A percentile compares a stretch with the other conserved stretches of the same genome.
phyloP scores from a whole-genome alignment of 2,888 invertebrate genomes.

The Therioaphis trifolii region DNA sequence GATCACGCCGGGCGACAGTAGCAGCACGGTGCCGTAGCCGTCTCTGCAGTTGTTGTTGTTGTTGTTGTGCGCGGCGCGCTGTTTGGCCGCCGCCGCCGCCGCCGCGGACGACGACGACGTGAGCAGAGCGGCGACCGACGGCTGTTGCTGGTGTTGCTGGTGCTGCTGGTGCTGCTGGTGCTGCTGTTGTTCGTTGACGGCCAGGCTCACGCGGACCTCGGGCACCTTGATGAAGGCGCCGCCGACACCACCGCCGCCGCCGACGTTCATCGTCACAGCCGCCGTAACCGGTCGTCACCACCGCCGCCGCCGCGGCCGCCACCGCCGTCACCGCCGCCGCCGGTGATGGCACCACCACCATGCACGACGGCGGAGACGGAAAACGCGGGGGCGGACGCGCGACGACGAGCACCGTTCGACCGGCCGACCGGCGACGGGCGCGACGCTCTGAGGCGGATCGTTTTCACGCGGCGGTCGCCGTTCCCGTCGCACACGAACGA shows the following conservation, averaged over 20 bases:
- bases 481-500: too few relatives aligned
- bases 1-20: constrained; percentile 67
- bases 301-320: constrained; percentile 23
- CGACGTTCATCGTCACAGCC: neutral
- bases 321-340: neutral
- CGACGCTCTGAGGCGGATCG: constrained; percentile 15
- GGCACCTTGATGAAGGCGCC: constrained; percentile 44
- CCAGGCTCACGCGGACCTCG: constrained; percentile 53
- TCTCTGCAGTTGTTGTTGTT: neutral
- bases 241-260: neutral
- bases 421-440: neutral
- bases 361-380: too few relatives aligned
- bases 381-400: too few relatives aligned
- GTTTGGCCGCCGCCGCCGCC: constrained; percentile 26
- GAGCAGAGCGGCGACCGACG: constrained; percentile 66
- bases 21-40: constrained; percentile 67
- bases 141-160: too few relatives aligned
- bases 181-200: constrained; percentile 67
- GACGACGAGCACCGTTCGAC: neutral
- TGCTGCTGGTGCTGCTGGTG: too few relatives aligned
- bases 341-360: neutral
- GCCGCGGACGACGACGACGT: too few relatives aligned
- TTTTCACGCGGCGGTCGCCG: neutral
- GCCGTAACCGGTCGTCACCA: constrained; percentile 6
- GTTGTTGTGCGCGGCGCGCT: constrained; percentile 62